Base-by-base conservation (phyloP, 2,113 vertebrate genomes). In the Hemiscyllium ocellatum region DNA sequence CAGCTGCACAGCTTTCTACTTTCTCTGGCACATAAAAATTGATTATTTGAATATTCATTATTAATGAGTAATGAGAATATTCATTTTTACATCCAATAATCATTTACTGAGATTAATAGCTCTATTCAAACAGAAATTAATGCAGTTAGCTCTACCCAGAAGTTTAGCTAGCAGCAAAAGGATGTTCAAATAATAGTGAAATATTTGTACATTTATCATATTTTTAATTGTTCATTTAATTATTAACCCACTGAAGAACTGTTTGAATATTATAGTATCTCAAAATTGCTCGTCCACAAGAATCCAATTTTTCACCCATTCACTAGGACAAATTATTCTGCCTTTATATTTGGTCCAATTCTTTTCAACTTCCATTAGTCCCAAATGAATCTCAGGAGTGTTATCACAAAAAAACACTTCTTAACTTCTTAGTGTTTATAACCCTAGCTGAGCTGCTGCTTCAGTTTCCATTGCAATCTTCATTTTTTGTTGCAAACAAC, bases 41-140 rank as follows among this genome's bases (percentile, higher is more conserved):
- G 69, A 95, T 95, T 76, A 47, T 47, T 50, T 72, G 94, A 95
- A 95, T 72, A 29, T 72, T 95, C 89, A 93, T 93, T 93, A 93
- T 93, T 19, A 95, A 95, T 95, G 94, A 95, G 22, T 72, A 69
- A 95, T 95, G 94, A 72, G 94, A 95, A 95, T 33, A 29, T 95
- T 70, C 68, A 95, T 72, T 95, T 95, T 95, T 95, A 26, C 69
- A 95, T 72, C 47, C 69, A 95, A 95, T 72, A 52, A 52, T 95
- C 68, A 95, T 50, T 95, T 72, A 95, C 66, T 33, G 24, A 52
- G 94, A 95, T 76, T 50, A 95, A 72, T 95, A 50, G 68, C 22
- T 95, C 47, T 69, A 95, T 95, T 22, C 26, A 1, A 5, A 19
- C 22, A 95, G 94, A 69, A 95, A 95, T 95, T 95, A 95, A 19